phyloP scores from a whole-genome alignment of 2,888 invertebrate species.

The Agrotis ipsilon region DNA sequence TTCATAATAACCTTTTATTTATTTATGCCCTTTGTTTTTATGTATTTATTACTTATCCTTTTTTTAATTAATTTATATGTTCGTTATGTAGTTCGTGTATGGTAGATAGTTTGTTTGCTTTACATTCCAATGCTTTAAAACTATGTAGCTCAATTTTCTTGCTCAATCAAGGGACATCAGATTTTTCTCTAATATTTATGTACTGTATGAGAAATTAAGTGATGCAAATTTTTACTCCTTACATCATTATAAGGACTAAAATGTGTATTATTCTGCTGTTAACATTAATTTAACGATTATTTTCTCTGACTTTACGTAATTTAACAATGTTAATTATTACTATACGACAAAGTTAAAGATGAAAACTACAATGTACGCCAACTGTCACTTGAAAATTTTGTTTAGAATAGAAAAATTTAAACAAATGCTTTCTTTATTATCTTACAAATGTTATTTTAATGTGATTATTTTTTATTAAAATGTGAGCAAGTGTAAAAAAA shows the following conservation, averaged over 20 bases:
- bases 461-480: no score
- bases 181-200: not conserved
- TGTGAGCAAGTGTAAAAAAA: no score
- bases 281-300: not conserved
- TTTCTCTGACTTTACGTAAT: not conserved
- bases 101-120: constrained; percentile 45
- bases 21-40: not conserved
- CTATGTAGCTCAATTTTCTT: constrained; percentile 31
- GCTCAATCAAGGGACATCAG: constrained; percentile 15
- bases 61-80: constrained; percentile 16
- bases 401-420: no score
- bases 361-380: no score
- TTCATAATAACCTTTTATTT: not conserved
- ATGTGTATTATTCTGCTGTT: not conserved
- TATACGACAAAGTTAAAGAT: not conserved
- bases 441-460: no score
- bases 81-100: constrained; percentile 40
- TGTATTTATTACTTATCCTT: not conserved
- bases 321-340: no score
- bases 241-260: no score
- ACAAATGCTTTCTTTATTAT: no score
- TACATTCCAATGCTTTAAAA: constrained; percentile 65
- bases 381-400: no score
- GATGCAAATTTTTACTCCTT: no score
- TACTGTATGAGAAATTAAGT: not conserved